Base-by-base conservation (phyloP, 2,113 vertebrate genomes). In the Silurus meridionalis region DNA sequence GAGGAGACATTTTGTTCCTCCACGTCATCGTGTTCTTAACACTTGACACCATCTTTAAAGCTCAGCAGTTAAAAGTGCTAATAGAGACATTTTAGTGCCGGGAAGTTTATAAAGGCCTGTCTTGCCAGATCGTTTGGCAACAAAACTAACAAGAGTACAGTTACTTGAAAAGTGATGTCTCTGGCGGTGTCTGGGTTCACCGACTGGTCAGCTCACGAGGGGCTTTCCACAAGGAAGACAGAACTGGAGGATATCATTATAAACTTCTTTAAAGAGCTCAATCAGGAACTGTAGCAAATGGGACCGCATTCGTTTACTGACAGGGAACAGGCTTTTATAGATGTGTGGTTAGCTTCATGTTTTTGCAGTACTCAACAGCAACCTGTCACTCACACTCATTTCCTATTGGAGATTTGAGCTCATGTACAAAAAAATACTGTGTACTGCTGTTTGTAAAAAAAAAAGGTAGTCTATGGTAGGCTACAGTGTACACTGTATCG, bases 91-190 rank as follows among this genome's bases (percentile, higher is more conserved):
- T 88, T 87, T 50, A 88, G 89, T 85, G 67, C 86, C 13, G 53
- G 63, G 63, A 87, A 87, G 90, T 91, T 86, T 82, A 89, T 88
- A 84, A 58, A 85, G 88, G 85, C 83, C 82, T 84, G 88, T 90
- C 89, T 91, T 92, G 90, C 88, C 90, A 88, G 83, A 90, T 89
- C 79, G 84, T 87, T 91, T 93, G 93, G 93, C 92, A 93, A 89
- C 87, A 86, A 92, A 90, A 90, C 91, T 89, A 85, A 93, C 91
- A 93, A 84, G 81, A 91, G 77, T 90, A 85, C 84, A 86, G 88
- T 92, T 90, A 91, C 89, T 90, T 89, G 86, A 82, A 85, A 57
- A 75, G 89, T 81, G 87, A 87, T 88, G 87, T 88, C 88, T 89
- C 90, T 88, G 90, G 87, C 89, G 89, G 91, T 69, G 52, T 90